Evolutionary conservation across 2,888 invertebrate genomes (phyloP), one percentile per base, ranked within the genome.

Genomic region (Slavum lentiscoides): DNA sequence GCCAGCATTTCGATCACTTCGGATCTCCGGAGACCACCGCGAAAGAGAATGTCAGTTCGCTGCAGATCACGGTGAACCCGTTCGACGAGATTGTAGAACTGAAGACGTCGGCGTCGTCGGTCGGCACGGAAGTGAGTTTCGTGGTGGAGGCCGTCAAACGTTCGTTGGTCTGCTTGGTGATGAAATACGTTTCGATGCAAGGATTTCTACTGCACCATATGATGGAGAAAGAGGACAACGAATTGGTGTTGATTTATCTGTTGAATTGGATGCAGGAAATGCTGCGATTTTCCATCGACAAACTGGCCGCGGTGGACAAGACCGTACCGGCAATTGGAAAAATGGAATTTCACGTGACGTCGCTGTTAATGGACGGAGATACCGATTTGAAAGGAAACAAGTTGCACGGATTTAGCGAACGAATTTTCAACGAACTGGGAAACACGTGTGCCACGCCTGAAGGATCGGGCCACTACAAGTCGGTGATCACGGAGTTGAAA

Each of bases 141-240:
- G 53, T 37, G 6, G 30, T 11, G 37, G 30, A 9, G 30, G 13
- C 49, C 2, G 30, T 69, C 9, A 59, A 53, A 30, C 15, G 8
- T 49, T 23, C 73, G 1, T 13, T 49, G 62, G 1, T 11, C 7
- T 74, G 73, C n/a, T 49, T 13, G 9, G 19, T 11, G 11, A 19
- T 53, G 5, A 74, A 49, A 9, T 59, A 69, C 61, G 6, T 77
- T 1, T 69, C 69, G 9, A 0, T 77, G 1, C 53, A 69, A 4
- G 49, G 9, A 21, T 3, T 69, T 17, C 1, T 69, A 37, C 11
- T 62, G 6, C 19, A 61, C 21, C 2, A 0, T 0, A 13, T 69
- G 0, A 4, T 2, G 4, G 1, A 0, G 5, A 15, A 0, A 11
- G 15, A 0, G 2, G 0, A 0, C 30, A 4, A 0, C 0, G 17